Conservation (phyloP, 2,888 invertebrate genomes). For the Lasius fuliginosus region DNA sequence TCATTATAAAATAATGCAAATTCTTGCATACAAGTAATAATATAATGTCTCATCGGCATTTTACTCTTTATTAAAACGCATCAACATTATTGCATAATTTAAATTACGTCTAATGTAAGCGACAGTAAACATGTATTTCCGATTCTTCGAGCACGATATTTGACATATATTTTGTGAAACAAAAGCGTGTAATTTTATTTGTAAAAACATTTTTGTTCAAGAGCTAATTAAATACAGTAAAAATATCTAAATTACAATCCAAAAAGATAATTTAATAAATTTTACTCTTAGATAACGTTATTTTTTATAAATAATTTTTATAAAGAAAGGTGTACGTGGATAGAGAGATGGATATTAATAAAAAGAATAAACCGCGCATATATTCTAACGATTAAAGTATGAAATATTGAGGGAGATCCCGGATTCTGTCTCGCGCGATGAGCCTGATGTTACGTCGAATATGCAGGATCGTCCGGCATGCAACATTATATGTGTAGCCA, state of each 20-base stretch:
- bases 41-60: neutral
- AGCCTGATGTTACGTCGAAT: slow-evolving; percentile 66
- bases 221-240: neutral
- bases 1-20: slow-evolving; percentile 21
- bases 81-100: neutral
- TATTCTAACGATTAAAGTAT: neutral
- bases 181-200: neutral
- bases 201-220: neutral
- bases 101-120: neutral
- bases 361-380: neutral
- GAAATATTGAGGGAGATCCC: slow-evolving; percentile 49
- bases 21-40: neutral
- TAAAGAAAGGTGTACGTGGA: neutral
- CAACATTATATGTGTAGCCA: slow-evolving; percentile 78
- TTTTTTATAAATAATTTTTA: neutral
- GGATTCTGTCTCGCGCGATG: slow-evolving; percentile 29
- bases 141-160: neutral
- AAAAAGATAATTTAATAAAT: neutral
- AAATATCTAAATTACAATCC: neutral
- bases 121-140: neutral
- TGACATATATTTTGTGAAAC: neutral
- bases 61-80: neutral
- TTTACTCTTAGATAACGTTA: neutral
- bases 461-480: slow-evolving; percentile 72
- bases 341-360: neutral